Base-by-base conservation (phyloP, 1,140 invertebrate genomes). In the Spodoptera frugiperda region DNA sequence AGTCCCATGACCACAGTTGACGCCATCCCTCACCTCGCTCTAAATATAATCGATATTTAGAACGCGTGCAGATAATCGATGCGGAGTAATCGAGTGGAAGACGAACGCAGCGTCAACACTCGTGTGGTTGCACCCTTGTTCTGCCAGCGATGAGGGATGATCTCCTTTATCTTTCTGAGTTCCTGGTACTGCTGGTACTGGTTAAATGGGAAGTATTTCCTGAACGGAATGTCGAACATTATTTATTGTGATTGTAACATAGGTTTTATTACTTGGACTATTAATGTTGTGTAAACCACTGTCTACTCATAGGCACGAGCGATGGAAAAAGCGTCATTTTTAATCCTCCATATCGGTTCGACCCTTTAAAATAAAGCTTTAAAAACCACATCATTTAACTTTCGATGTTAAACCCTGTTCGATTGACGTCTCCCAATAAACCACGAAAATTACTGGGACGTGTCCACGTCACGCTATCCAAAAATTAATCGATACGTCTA, bases 11-110 rank as follows among this genome's bases (percentile, higher is more conserved):
- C 63, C 63, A 67, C 44, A 67, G 33, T 44, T 44, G 44, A 14
- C 61, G 44, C 17, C 44, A 67, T 67, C 63, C 39, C 63, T 67
- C 63, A 67, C 4, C 33, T 1, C 10, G 9, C 25, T 61, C 44
- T 67, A 12, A 67, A 67, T 15, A 49, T 19, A 65, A 75, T 75
- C 72, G 33, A 75, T 75, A 75, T 61, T 54, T 59, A 49, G 72
- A 46, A 74, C 49, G 72, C 72, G 72, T 65, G 72, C 72, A 53
- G 59, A 25, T 65, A 75, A 75, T 75, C 57, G 59, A 63, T 59
- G 17, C 55, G 21, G 21, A 21, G 63, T 30, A 49, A 67, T 67
- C 63, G 63, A 67, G 63, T 49, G 63, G 63, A 67, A 67, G 63
- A 67, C 44, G 39, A 19, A 67, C 63, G 63, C 63, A 48, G 19